These are phyloP conservation scores for Hippoglossus stenolepis DNA, from an alignment of 2,113 vertebrate genomes.

Conservation along the genomic window DNA sequence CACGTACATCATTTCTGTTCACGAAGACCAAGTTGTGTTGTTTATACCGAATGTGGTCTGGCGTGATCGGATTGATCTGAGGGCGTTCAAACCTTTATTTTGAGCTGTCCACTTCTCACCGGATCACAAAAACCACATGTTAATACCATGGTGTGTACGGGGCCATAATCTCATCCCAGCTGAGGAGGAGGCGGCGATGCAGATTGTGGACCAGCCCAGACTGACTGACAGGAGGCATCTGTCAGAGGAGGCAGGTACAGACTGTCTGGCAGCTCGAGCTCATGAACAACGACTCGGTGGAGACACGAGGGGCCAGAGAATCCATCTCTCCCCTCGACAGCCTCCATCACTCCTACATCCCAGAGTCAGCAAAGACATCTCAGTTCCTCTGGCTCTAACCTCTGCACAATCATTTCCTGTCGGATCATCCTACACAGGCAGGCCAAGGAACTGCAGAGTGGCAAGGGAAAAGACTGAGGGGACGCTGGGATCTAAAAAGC, in stretches of 20 bases:
- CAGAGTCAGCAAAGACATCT: constrained; percentile 46
- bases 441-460: constrained; percentile 8
- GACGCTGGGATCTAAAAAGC: constrained; percentile 33
- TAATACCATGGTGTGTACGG: too few species aligned
- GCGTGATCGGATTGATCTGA: too few species aligned
- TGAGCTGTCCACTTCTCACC: too few species aligned
- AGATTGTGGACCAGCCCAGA: constrained; percentile 46
- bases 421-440: constrained; percentile 10
- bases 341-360: constrained; percentile 62
- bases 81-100: too few species aligned
- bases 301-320: constrained; percentile 54
- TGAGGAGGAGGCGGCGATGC: constrained; percentile 13
- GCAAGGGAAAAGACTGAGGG: constrained; percentile 10
- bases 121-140: too few species aligned
- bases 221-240: constrained; percentile 71
- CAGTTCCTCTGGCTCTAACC: constrained; percentile 39
- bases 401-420: constrained; percentile 38
- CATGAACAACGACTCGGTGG: constrained; percentile 74
- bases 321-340: constrained; percentile 70
- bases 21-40: too few species aligned
- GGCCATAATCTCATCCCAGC: constrained; percentile 22
- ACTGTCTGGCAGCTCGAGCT: constrained; percentile 57
- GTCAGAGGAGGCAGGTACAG: constrained; percentile 71
- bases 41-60: too few species aligned
- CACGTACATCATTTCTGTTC: too few species aligned